Conservation (phyloP, 1,140 invertebrate genomes). For the Drosophila kanapiae region DNA sequence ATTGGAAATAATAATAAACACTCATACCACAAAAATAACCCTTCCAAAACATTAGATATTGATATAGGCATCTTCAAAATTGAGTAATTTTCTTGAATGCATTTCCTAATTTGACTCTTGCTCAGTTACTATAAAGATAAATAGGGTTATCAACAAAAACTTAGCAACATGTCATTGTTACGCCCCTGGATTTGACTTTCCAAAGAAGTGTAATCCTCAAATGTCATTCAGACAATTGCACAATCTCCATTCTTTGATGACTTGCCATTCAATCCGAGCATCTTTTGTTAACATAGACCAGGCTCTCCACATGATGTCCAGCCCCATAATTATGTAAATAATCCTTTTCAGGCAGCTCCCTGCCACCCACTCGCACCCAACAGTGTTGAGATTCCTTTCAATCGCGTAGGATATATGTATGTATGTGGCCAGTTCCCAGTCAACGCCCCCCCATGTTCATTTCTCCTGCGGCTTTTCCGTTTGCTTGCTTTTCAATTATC, state of each 20-base stretch:
- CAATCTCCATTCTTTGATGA: conserved; percentile 42
- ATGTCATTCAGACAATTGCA: conserved; percentile 42
- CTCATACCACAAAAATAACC: neutral
- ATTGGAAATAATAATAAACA: too few relatives aligned
- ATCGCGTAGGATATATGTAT: conserved; percentile 26
- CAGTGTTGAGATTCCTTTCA: conserved; percentile 54
- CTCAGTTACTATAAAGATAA: neutral
- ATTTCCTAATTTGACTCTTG: neutral
- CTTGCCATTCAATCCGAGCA: conserved; percentile 40
- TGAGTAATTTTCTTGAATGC: neutral
- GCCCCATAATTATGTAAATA: conserved; percentile 66
- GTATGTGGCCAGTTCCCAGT: conserved; percentile 24
- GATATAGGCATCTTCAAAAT: neutral
- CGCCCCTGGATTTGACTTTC: neutral
- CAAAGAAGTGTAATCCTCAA: conserved; percentile 5
- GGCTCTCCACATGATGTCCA: conserved; percentile 28
- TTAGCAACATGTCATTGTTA: neutral
- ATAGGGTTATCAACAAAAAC: neutral
- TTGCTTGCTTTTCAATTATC: conserved; percentile 77
- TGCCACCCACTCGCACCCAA: conserved; percentile 4
- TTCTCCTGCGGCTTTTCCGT: conserved; percentile 47
- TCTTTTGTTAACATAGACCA: conserved; percentile 35
- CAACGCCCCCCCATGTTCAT: conserved; percentile 23
- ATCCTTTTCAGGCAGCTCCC: conserved; percentile 20
- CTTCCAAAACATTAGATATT: neutral